Percentiles rank a stretch among this genome's conserved stretches.
phyloP scores from a whole-genome alignment of 2,888 invertebrate species.

The Trissolcus japonicus region DNA sequence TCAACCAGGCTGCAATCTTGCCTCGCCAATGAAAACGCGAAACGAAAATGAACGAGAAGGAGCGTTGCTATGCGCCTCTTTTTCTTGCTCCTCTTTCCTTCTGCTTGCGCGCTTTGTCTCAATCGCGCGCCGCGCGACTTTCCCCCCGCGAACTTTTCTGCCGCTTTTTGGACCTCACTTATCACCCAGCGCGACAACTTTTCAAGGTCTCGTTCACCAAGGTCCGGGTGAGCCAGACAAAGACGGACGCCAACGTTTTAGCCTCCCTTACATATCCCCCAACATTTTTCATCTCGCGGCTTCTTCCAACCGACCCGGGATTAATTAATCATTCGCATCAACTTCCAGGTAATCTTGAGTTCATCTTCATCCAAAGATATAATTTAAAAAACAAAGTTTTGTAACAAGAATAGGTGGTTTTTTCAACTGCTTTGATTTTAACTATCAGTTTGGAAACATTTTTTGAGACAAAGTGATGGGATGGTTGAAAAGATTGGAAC shows the following conservation, averaged over 20 bases:
- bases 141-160: slow-evolving; percentile 8
- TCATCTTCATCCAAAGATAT: background rate
- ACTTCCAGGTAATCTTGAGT: background rate
- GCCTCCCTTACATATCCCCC: background rate
- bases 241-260: slow-evolving; percentile 16
- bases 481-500: too few species aligned
- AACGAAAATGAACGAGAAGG: slow-evolving; percentile 56
- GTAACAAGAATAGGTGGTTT: too few species aligned
- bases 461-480: too few species aligned
- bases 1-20: slow-evolving; percentile 72
- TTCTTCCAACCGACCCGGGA: background rate
- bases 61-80: slow-evolving; percentile 51
- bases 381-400: background rate
- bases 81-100: slow-evolving; percentile 19
- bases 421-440: too few species aligned
- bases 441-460: too few species aligned
- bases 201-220: slow-evolving; percentile 57
- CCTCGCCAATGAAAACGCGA: slow-evolving; percentile 65
- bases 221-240: slow-evolving; percentile 42
- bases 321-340: background rate
- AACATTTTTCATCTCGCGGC: slow-evolving; percentile 5
- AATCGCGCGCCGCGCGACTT: slow-evolving; percentile 13
- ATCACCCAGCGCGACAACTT: slow-evolving; percentile 43
- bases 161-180: slow-evolving; percentile 20
- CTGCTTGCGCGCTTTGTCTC: slow-evolving; percentile 16